phyloP scores from a whole-genome alignment of 1,140 invertebrate genomes.

The Drosophila parabipectinata region DNA sequence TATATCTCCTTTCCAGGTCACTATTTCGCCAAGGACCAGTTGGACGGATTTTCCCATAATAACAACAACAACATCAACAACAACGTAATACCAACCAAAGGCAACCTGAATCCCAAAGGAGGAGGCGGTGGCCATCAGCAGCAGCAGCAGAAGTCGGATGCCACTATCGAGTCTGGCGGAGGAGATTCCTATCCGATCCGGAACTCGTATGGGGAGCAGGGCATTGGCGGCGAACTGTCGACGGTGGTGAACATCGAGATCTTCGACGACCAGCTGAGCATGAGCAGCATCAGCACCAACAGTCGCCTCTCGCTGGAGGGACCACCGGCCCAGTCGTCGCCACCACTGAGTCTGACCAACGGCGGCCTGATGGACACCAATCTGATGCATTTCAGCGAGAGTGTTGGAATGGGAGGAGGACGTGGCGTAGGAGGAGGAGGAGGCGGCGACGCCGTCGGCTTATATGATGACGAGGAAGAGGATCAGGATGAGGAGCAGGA shows the following conservation, averaged over 20 bases:
- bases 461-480: neutral
- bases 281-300: conserved; percentile 92
- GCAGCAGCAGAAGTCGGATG: conserved; percentile 7
- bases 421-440: conserved; percentile 83
- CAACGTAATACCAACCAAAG: conserved; percentile 47
- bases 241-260: conserved; percentile 83
- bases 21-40: conserved; percentile 57
- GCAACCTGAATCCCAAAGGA: conserved; percentile 34
- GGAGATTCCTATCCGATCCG: conserved; percentile 12
- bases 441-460: conserved; percentile 71
- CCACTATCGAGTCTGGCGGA: conserved; percentile 1
- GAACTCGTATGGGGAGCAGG: conserved; percentile 10
- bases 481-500: neutral
- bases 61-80: conserved; percentile 66
- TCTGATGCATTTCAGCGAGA: conserved; percentile 89
- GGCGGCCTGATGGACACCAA: conserved; percentile 87
- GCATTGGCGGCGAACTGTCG: conserved; percentile 20
- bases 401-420: conserved; percentile 7
- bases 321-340: conserved; percentile 88
- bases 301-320: conserved; percentile 90
- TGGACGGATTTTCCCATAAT: conserved; percentile 50
- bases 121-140: neutral
- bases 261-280: conserved; percentile 91
- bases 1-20: conserved; percentile 24
- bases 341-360: conserved; percentile 85